Base-by-base conservation (phyloP, 1,140 invertebrate genomes). In the Scaptomyza montana region DNA sequence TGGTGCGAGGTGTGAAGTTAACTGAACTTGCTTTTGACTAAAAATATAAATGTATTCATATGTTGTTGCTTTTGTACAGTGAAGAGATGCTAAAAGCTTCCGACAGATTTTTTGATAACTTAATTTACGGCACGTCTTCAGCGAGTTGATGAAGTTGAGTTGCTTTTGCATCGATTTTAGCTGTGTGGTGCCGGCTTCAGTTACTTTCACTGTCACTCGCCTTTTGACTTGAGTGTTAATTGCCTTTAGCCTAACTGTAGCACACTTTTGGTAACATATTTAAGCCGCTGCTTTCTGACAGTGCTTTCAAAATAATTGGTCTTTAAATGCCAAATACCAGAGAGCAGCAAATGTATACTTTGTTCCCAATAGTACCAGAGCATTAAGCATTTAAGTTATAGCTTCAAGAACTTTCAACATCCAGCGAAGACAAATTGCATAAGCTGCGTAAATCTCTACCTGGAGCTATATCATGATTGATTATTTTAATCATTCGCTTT, bases 21-120 rank as follows among this genome's bases (percentile, higher is more conserved):
- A 86, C 53, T 78, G 78, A 87, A 78, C 74, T 63, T 25, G 41
- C 13, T 10, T 13, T 60, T 61, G 50, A 56, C 56, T 68, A 16
- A 43, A 36, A 47, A 28, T 57, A 54, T 55, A 50, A 21, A 21
- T 21, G 21, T 30, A n/a, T 55, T 39, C 21, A 10, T 55, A 41
- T 61, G 49, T 51, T 36, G 12, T 6, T 45, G 12, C 64, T 55
- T 65, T 65, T 45, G 50, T 39, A 19, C 51, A 49, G 33, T 7
- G 12, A 1, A 41, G 64, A 74, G 82, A 78, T 87, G 82, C 84
- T 87, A 86, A 87, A 81, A 86, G 78, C 81, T 86, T 87, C 82
- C 82, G 82, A 86, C 82, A 86, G 61, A 73, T 71, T 69, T 80
- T 73, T 89, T 87, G 84, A 86, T 86, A 86, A 82, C 82, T 86